Evolutionary conservation across 2,113 vertebrate species (phyloP), one percentile per base, ranked within the genome.

Genomic region (Bolborhynchus lineola): DNA sequence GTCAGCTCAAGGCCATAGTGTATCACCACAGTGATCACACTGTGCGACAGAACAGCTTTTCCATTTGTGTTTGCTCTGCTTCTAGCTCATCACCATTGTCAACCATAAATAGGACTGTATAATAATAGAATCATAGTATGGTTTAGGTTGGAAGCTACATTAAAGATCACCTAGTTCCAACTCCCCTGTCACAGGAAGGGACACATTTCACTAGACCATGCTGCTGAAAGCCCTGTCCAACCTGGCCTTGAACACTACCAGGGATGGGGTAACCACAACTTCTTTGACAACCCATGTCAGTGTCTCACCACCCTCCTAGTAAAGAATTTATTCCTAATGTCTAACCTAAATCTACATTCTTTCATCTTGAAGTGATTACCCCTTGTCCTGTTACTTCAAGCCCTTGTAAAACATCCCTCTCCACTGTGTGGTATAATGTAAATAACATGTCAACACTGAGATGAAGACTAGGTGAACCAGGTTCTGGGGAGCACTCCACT

Each of bases 61-160:
- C 24, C 33, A 39, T 76, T 86, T 57, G 29, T 17, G 50, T 77
- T 82, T 90, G 16, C 26, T 88, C 44, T 77, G 35, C 35, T 71
- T 37, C 37, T 67, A 1, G 25, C 10, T 86, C 23, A 33, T 35
- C 59, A 65, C 7, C 8, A 5, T 3, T 65, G 10, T 28, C 35
- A 71, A 3, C 16, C 18, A 4, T 9, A 19, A 0, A 1, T 10
- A 3, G 26, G 63, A 60, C 39, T 16, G 16, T 0, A 0, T 17
- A 46, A 75, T 5, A 10, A 59, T 7, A 59, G 13, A 59, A 35
- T 59, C 21, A 59, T 24, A 59, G 33, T 15, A 59, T n/a, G 20
- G 33, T 59, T 59, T 59, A 33, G 21, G 33, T 59, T 35, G 57
- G 21, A 59, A 35, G 57, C 57, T 35, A 24, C 57, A 23, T 35